Base-by-base conservation (phyloP, 2,113 vertebrate genomes). In the Grantiella picta region DNA sequence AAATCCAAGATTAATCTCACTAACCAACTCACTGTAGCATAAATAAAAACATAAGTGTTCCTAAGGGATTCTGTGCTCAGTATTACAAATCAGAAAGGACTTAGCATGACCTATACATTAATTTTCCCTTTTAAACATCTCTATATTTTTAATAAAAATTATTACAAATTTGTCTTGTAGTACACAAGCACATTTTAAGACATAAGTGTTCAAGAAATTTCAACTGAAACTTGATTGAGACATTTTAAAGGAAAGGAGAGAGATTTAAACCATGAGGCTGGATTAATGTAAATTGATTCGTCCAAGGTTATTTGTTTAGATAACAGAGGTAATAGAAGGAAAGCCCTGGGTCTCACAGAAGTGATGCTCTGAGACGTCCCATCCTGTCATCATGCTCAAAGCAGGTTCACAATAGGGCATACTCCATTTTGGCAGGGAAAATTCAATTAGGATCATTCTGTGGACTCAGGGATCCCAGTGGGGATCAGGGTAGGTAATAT, bases 381-480 rank as follows among this genome's bases (percentile, higher is more conserved):
- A 97, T 92, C 96, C 98, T 99, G 98, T 99, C 98, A 98, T 98
- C 97, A 92, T 97, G 97, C 98, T 98, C 98, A 98, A 98, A 98
- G 98, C 97, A 98, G 98, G 98, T 98, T 98, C 98, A 98, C 98
- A 98, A 98, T 97, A 98, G 98, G 98, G 98, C 98, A 98, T 98
- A 98, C 97, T 98, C 98, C 98, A 98, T 98, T 99, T 99, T 98
- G 98, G 97, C 98, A 98, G 97, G 96, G 98, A 98, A 98, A 99
- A 99, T 99, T 99, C 98, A 99, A 99, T 99, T 99, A 99, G 97
- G 97, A 98, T 98, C 98, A 96, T 98, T 98, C 98, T 97, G 98
- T 97, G 96, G 98, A 97, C 96, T 76, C 96, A 98, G 97, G 97
- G 97, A 98, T 99, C 98, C 98, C 98, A 92, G 65, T 94, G 98